Base-by-base conservation (phyloP, 2,888 invertebrate species). In the Seladonia tumulorum region DNA sequence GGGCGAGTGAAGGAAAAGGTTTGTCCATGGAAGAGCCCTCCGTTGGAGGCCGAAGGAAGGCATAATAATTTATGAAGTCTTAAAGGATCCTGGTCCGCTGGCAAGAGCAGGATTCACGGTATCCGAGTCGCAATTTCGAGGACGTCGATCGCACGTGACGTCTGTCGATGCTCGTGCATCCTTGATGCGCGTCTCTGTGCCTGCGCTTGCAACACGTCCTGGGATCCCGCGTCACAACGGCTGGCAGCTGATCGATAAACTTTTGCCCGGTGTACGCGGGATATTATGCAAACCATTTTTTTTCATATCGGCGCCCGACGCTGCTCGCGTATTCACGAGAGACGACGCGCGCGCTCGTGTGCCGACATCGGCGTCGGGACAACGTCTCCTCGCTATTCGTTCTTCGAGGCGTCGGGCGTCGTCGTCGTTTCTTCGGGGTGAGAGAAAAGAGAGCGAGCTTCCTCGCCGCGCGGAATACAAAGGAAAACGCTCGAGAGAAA, bases 101-200 rank as follows among this genome's bases (percentile, higher is more conserved):
- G 29, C 18, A 57, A 16, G n/a, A 0, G 14, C 16, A 16, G 16
- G 47, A 68, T 74, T n/a, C 82, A 49, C 18, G 76, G 72, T 53
- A 79, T 86, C 68, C 72, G 49, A 68, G 39, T 82, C 68, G 88
- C 79, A 87, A 88, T 89, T 77, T 83, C 75, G 78, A 63, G 82
- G 76, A 88, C 73, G 88, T 85, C 88, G 80, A 87, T 87, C 79
- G 75, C 75, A 70, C 72, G 74, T 53, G 84, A 88, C 82, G 74
- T 45, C 47, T 42, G 73, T 73, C 68, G 45, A 16, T 68, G 7
- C 35, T 12, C 39, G 68, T n/a, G 57, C 25, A 53, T 70, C n/a
- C 25, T 53, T 12, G 57, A 16, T 53, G 45, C 45, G 29, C 39
- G 25, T 14, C 25, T 14, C 25, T 5, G 53, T 53, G 53, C 22